Evolutionary conservation across 2,888 invertebrate genomes (phyloP), one percentile per base, ranked within the genome.

Genomic region (Acanthosepion lycidas): DNA sequence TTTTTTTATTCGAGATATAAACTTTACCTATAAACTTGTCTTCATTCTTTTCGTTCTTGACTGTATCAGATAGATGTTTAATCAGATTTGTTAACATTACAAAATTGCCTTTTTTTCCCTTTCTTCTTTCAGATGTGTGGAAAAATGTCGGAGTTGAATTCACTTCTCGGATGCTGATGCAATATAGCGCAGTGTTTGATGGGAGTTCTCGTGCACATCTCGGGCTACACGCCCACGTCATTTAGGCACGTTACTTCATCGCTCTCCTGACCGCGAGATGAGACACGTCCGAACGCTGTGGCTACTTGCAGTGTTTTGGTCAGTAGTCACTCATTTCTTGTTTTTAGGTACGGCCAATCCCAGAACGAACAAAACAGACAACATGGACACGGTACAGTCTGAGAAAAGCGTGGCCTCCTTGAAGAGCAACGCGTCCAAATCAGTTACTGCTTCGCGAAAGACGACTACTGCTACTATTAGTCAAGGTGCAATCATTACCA

Each of bases 201-300:
- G 78, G 78, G 78, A 78, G 78, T n/a, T 78, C 12, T 28, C 78
- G 78, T 8, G n/a, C 78, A 78, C 28, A 12, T 78, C 78, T n/a
- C 78, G 78, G 78, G 78, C 18, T n/a, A 8, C 78, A 28, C 78
- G 42, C 59, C 92, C 42, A 33, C 42, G 64, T 59, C 49, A 42
- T 64, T 23, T 23, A 49, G 42, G 51, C 94, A 33, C 53, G 55
- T 42, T 9, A 26, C 18, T 28, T 94, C 42, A 55, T 93, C 92
- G 23, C 33, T 28, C 18, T 94, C 42, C n/a, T 94, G 59, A 94
- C 42, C 49, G 51, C 94, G 78, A 94, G 94, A 23, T 23, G 53
- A 49, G 42, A 94, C 26, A 26, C 18, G n/a, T 26, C 93, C 91
- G 94, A 78, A 78, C 78, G 78, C 78, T 78, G 78, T n/a, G 78